phyloP scores from a whole-genome alignment of 2,113 vertebrate species.

The Burhinus oedicnemus region DNA sequence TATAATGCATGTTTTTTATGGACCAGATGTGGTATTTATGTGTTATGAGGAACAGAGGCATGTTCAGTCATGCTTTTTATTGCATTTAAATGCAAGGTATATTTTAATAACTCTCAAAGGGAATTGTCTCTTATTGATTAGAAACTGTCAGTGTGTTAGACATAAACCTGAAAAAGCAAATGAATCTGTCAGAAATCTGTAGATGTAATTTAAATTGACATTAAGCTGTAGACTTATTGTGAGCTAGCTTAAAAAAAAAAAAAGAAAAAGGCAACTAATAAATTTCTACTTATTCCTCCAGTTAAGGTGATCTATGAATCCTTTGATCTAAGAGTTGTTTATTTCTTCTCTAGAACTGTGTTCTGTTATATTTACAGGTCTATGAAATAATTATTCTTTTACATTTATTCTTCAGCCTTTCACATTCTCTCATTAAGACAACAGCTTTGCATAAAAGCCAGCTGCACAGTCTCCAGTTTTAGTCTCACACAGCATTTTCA shows the following conservation, averaged over 20 bases:
- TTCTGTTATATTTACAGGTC: slow-evolving; percentile 67
- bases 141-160: slow-evolving; percentile 75
- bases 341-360: slow-evolving; percentile 62
- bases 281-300: slow-evolving; percentile 60
- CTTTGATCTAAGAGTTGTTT: slow-evolving; percentile 70
- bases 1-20: slow-evolving; percentile 72
- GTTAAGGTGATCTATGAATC: slow-evolving; percentile 40
- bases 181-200: slow-evolving; percentile 67
- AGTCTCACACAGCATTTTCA: slow-evolving; percentile 24
- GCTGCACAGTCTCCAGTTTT: slow-evolving; percentile 64
- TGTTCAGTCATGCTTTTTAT: slow-evolving; percentile 78
- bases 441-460: slow-evolving; percentile 64
- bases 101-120: slow-evolving; percentile 78
- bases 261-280: slow-evolving; percentile 49
- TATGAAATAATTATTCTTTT: slow-evolving; percentile 70
- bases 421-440: slow-evolving; percentile 71
- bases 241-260: neutral
- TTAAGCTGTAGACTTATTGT: slow-evolving; percentile 64
- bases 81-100: slow-evolving; percentile 77
- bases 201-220: slow-evolving; percentile 70
- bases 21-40: slow-evolving; percentile 80
- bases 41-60: slow-evolving; percentile 78
- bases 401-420: slow-evolving; percentile 58
- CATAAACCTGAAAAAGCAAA: slow-evolving; percentile 77
- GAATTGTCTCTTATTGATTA: slow-evolving; percentile 72